A percentile compares a stretch with the other conserved stretches of the same genome.
phyloP scores from a whole-genome alignment of 2,797 vertebrate genomes.

The Phaenicophaeus curvirostris region DNA sequence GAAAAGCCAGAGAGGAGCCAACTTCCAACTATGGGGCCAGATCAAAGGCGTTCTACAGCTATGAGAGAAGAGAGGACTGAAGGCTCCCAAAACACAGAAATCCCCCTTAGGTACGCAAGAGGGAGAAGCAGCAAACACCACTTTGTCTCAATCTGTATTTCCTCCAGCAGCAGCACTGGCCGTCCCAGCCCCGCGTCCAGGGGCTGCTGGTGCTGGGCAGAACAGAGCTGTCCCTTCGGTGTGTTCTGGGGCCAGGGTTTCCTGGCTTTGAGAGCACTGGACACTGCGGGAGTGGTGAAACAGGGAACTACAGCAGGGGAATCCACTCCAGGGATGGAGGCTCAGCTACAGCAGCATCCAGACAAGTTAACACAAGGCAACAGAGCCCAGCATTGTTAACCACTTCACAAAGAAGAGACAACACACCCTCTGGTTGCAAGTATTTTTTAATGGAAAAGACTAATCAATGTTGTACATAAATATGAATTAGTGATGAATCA shows the following conservation, averaged over 20 bases:
- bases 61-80: neutral
- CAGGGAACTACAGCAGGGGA: fast-evolving
- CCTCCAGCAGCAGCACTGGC: neutral
- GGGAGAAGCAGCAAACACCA: fast-evolving
- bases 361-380: neutral
- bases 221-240: fast-evolving
- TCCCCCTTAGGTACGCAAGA: neutral
- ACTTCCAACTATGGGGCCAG: fast-evolving
- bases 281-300: fast-evolving
- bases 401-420: neutral
- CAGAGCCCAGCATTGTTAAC: fast-evolving
- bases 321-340: fast-evolving
- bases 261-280: fast-evolving
- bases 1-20: neutral
- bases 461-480: conserved; percentile 59
- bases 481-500: conserved; percentile 44
- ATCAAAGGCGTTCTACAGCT: neutral
- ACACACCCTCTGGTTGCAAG: neutral
- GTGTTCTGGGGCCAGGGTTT: neutral
- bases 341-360: too few relatives aligned
- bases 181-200: fast-evolving
- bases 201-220: fast-evolving
- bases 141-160: neutral
- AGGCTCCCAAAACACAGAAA: neutral
- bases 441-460: conserved; percentile 70